Evolutionary conservation across 2,113 vertebrate species (phyloP).

Genomic region (Eptesicus fuscus): DNA sequence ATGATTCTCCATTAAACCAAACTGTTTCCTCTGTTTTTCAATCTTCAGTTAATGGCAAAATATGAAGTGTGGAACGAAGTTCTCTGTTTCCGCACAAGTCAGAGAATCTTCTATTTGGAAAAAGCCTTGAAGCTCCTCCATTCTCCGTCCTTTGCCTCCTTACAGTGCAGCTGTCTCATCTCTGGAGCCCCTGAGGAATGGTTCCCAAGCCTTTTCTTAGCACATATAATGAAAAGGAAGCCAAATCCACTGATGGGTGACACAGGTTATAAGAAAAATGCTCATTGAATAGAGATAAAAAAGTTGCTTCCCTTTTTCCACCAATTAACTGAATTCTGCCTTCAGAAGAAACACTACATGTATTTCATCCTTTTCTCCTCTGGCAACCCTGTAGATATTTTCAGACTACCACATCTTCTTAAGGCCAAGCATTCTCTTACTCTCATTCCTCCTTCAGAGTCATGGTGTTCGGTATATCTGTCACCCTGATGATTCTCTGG

Average conservation of each 20-base stretch:
- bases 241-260: neutral
- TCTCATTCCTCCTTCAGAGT: neutral
- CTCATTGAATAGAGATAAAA: neutral
- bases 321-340: neutral
- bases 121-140: neutral
- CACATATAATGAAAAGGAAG: neutral
- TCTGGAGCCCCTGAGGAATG: neutral
- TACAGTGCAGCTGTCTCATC: neutral
- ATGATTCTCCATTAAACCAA: conserved; percentile 44
- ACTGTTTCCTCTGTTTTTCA: conserved; percentile 16
- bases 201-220: neutral
- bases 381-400: neutral
- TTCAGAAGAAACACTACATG: neutral
- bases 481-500: neutral
- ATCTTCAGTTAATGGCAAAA: conserved; percentile 5
- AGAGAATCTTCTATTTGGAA: neutral
- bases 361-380: neutral
- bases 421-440: neutral
- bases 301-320: neutral
- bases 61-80: neutral
- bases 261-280: neutral
- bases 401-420: neutral
- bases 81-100: neutral
- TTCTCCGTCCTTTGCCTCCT: neutral
- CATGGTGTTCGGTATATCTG: neutral